Percentiles rank a stretch among this genome's conserved stretches.
Evolutionary conservation across 1,140 invertebrate species (phyloP).

Genomic region (Drepana arcuata): DNA sequence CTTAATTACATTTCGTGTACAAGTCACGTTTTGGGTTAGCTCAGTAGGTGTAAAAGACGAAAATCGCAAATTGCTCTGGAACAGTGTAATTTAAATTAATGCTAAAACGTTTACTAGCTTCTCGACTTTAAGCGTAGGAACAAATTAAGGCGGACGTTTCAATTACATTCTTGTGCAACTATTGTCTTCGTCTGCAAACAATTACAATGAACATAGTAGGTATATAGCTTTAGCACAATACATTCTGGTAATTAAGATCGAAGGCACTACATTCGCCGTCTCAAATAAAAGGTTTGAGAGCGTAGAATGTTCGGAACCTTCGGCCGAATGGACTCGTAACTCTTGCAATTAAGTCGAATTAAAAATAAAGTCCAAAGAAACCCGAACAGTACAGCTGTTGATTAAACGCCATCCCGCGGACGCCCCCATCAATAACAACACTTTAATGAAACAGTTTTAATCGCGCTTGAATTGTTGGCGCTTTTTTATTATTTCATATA

Average conservation of each 20-base stretch:
- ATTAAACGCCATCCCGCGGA: conserved; percentile 67
- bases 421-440: conserved; percentile 66
- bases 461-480: conserved; percentile 47
- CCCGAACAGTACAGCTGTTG: conserved; percentile 33
- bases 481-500: too few relatives aligned
- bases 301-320: conserved; percentile 30
- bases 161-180: conserved; percentile 68
- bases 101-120: too few relatives aligned
- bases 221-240: too few relatives aligned
- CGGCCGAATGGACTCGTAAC: conserved; percentile 35
- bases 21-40: too few relatives aligned
- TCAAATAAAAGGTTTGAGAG: conserved; percentile 29
- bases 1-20: too few relatives aligned
- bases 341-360: conserved; percentile 56
- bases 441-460: conserved; percentile 70
- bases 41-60: too few relatives aligned
- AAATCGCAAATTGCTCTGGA: too few relatives aligned
- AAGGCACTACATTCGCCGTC: conserved; percentile 9
- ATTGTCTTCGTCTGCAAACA: conserved; percentile 38
- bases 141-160: conserved; percentile 66
- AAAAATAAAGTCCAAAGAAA: conserved; percentile 56
- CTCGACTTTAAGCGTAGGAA: conserved; percentile 57
- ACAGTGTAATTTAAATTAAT: too few relatives aligned
- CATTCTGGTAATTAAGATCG: conserved; percentile 35
- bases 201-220: conserved; percentile 3